Evolutionary conservation across 2,113 vertebrate species (phyloP), one percentile per base, ranked within the genome.

Genomic region (Phyllopteryx taeniolatus): DNA sequence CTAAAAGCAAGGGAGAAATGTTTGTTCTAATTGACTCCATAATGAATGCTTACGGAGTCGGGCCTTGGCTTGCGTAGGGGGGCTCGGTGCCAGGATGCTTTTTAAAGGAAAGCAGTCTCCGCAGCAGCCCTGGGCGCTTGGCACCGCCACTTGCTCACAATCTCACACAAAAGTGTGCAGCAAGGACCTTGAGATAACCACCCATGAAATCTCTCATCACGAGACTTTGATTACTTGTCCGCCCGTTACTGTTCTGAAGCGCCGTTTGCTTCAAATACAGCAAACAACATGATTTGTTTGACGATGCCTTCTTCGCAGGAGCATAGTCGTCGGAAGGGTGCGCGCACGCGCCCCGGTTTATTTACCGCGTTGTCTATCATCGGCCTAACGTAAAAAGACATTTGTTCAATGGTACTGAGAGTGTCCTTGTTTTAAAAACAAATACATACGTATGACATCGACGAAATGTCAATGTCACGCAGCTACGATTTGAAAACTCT

Each of bases 21-120:
- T 93, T 93, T 93, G 89, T 91, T 91, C 86, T 92, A 94, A 94
- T 93, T 91, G 91, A 89, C 81, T 90, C 89, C 82, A 85, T 92
- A 92, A 93, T 92, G 91, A 91, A 90, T 89, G 90, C 88, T 85
- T 87, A 87, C 82, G 56, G 86, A 90, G 83, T 87, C 74, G 72
- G 74, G 81, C 86, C 87, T 90, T 86, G 80, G 90, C 90, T 91
- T 86, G 77, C 74, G 85, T 80, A 80, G 84, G 89, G 84, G 88
- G 90, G 86, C 88, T 90, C 82, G 51, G 79, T 89, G 92, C 91
- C 90, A 92, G 88, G 87, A 74, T 78, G 85, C 88, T 90, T 92
- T 66, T 91, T 90, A 91, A 92, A 92, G 88, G 82, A 85, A 81
- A 81, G 83, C 85, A 75, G 85, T 78, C 79, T 72, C 76, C 77